These are phyloP conservation scores for Poeciliopsis gracilis DNA, from an alignment of 2,797 vertebrate species.

Conservation along the genomic window DNA sequence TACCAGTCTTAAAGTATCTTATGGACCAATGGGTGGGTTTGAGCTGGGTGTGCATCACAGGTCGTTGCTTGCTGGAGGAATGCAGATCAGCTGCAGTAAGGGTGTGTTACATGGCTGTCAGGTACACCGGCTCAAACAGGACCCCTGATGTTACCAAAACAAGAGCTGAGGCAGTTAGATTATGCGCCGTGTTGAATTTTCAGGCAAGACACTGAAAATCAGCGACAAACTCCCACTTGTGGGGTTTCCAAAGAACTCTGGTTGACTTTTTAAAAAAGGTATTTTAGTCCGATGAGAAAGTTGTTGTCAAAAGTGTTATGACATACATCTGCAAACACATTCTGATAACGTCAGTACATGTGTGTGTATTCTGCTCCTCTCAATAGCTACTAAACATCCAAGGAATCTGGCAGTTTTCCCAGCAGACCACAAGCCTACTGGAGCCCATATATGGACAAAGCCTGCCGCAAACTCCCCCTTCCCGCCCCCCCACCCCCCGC, in stretches of 20 bases:
- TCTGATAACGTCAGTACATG: conserved; percentile 12
- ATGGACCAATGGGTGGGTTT: not conserved
- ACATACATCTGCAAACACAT: not conserved
- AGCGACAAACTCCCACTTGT: not conserved
- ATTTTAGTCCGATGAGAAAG: not conserved
- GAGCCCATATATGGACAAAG: conserved; percentile 77
- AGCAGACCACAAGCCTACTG: conserved; percentile 63
- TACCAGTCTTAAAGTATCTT: conserved; percentile 5
- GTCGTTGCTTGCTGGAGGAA: conserved; percentile 60
- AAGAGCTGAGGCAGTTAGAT: not conserved
- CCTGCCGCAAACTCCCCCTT: conserved; percentile 30
- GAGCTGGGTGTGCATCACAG: conserved; percentile 15
- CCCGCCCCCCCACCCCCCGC: no score
- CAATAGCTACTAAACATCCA: conserved; percentile 75
- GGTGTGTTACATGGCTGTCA: conserved; percentile 33
- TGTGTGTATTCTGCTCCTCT: conserved; percentile 12
- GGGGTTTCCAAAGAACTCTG: not conserved
- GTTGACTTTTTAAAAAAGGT: not conserved
- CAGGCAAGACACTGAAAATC: not conserved
- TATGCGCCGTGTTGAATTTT: not conserved
- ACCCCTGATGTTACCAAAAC: conserved; percentile 13
- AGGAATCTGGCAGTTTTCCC: conserved; percentile 78
- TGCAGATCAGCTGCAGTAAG: conserved; percentile 24
- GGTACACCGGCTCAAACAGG: not conserved
- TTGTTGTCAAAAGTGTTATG: not conserved